Evolutionary conservation across 2,888 invertebrate species (phyloP).

Genomic region (Scaptodrosophila latifasciaeformis): DNA sequence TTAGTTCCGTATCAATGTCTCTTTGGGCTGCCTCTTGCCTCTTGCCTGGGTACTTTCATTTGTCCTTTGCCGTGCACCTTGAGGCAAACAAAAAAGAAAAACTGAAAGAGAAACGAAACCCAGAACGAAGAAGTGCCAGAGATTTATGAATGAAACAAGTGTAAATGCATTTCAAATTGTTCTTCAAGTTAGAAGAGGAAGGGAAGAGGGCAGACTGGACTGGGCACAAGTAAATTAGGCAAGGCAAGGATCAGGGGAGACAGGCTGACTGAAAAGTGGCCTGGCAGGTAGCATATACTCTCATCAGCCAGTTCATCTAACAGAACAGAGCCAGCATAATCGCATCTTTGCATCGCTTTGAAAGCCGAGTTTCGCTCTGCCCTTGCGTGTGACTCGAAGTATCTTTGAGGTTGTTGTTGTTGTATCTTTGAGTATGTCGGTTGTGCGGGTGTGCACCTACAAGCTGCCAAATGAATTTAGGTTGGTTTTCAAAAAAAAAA

Average conservation of each 20-base stretch:
- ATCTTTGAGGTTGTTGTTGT: slow-evolving; percentile 49
- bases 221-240: slow-evolving; percentile 70
- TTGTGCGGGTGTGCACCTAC: slow-evolving; percentile 33
- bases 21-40: slow-evolving; percentile 1
- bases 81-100: slow-evolving; percentile 15
- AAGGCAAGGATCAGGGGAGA: slow-evolving; percentile 41
- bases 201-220: slow-evolving; percentile 29
- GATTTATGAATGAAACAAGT: slow-evolving; percentile 59
- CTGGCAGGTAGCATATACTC: slow-evolving; percentile 40
- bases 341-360: slow-evolving; percentile 50
- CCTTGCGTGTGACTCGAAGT: slow-evolving; percentile 38
- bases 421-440: slow-evolving; percentile 7
- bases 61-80: slow-evolving; percentile 29
- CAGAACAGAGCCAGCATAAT: too few relatives aligned
- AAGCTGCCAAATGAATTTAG: slow-evolving; percentile 44
- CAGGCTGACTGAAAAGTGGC: slow-evolving; percentile 44
- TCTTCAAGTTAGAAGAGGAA: too few relatives aligned
- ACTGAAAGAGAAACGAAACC: slow-evolving; percentile 3
- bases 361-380: slow-evolving; percentile 48
- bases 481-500: too few relatives aligned
- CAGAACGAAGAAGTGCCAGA: slow-evolving; percentile 45
- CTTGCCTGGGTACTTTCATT: not conserved
- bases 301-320: slow-evolving; percentile 27
- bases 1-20: slow-evolving; percentile 59
- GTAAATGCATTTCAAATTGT: slow-evolving; percentile 6